These are phyloP conservation scores for Syngnathus scovelli DNA, from an alignment of 2,113 vertebrate species.

Conservation along the genomic window DNA sequence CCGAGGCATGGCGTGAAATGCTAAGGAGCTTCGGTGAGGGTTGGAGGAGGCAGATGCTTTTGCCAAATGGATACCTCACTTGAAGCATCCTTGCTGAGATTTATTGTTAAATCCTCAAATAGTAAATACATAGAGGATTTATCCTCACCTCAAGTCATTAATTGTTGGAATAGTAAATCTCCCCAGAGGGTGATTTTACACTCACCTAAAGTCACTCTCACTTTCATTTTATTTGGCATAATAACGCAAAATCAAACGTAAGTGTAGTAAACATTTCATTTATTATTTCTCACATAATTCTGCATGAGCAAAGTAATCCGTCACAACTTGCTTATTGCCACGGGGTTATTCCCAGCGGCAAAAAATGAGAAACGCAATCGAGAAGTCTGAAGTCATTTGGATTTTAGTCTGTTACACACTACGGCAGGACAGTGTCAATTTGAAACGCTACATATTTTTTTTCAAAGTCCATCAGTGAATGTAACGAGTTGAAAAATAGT, in stretches of 20 bases:
- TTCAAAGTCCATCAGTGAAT: too few relatives aligned
- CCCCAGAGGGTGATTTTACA: not conserved
- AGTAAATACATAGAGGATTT: not conserved
- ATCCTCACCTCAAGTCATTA: not conserved
- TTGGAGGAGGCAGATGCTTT: not conserved
- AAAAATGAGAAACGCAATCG: not conserved
- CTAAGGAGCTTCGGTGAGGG: not conserved
- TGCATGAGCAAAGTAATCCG: not conserved
- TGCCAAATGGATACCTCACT: not conserved
- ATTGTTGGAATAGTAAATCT: not conserved
- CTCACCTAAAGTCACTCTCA: slow-evolving; percentile 1
- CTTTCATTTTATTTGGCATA: not conserved
- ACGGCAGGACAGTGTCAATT: too few relatives aligned
- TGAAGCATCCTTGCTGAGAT: not conserved
- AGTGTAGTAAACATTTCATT: not conserved
- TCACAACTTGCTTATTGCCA: not conserved
- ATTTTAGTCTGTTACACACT: too few relatives aligned
- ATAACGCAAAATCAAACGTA: not conserved
- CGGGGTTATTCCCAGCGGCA: too few relatives aligned
- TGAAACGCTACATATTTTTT: too few relatives aligned
- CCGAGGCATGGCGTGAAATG: not conserved
- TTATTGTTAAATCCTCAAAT: not conserved
- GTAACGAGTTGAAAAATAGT: too few relatives aligned
- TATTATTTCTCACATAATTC: not conserved
- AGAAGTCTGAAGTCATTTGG: not conserved